These are phyloP conservation scores for Pachypeltis micranthus DNA, from an alignment of 1,140 invertebrate genomes.

Conservation along the genomic window DNA sequence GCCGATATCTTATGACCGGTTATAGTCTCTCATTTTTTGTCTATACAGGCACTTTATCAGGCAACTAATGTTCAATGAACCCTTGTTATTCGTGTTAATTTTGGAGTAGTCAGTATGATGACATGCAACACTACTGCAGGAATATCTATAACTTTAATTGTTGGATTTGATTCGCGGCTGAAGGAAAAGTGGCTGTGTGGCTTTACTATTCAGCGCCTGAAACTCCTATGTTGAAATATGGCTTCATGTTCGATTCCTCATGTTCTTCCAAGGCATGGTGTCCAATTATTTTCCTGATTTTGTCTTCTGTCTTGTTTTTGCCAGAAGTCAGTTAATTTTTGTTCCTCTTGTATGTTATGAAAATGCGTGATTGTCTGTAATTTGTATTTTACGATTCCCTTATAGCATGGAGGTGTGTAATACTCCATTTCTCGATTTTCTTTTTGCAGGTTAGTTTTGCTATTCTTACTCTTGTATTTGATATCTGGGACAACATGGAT, in stretches of 20 bases:
- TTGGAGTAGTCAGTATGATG: background rate
- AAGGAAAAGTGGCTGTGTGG: too few species aligned
- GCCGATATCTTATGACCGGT: background rate
- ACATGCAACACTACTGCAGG: background rate
- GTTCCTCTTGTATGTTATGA: background rate
- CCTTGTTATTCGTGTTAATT: background rate
- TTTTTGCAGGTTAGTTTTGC: background rate
- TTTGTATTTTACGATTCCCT: too few species aligned
- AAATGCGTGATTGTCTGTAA: background rate
- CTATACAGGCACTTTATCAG: background rate
- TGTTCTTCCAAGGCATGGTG: too few species aligned
- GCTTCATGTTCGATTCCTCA: too few species aligned
- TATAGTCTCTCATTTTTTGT: background rate
- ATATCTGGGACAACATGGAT: background rate
- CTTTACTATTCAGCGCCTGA: too few species aligned
- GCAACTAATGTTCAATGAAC: background rate
- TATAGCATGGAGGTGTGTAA: too few species aligned
- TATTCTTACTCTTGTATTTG: background rate
- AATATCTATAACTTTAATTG: too few species aligned
- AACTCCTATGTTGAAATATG: too few species aligned
- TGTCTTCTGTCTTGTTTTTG: too few species aligned
- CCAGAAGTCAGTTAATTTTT: too few species aligned
- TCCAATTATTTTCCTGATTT: too few species aligned
- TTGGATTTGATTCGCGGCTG: too few species aligned
- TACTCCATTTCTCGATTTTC: background rate